Base-by-base conservation (phyloP, 2,113 vertebrate genomes). In the Solea senegalensis region DNA sequence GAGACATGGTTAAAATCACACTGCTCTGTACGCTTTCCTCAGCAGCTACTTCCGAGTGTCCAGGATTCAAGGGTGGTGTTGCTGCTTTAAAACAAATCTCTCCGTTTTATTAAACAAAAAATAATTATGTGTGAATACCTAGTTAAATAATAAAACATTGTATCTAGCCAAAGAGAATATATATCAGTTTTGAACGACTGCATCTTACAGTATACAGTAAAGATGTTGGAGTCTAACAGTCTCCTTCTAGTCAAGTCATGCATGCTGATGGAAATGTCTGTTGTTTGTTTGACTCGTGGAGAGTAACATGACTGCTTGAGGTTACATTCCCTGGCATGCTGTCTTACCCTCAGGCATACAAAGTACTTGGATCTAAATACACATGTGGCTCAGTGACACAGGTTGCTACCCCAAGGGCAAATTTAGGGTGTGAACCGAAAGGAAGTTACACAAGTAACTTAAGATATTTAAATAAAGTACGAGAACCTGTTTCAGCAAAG, bases 211-310 rank as follows among this genome's bases (percentile, higher is more conserved):
- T 34, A 34, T 34, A 21, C 21, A 21, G 21, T 21, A 34, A 34
- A 34, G 34, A 3, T 34, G 34, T 34, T 3, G 3, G 34, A 34
- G 34, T 6, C 5, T 6, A 34, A 34, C 34, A 34, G 21, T 9
- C 21, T 65, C 46, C 52, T 26, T 14, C 50, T 34, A 6, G 43
- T 69, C 45, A 72, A 45, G 71, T 41, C 45, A 76, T 61, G 46
- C 69, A 60, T 67, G 63, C 27, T 9, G 41, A 84, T 26, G n/a
- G 50, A 52, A 63, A 72, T 34, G 21, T 10, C 68, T 27, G 70
- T 78, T 84, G 74, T 73, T 86, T 67, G 72, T 65, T 59, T 44
- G n/a, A 43, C 43, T 51, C 13, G 45, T 72, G 41, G 55, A 54
- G 59, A 60, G 56, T 26, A 50, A 49, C 11, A 15, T 45, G 67